Base-by-base conservation (phyloP, 1,140 invertebrate species). In the Agraylea sexmaculata region DNA sequence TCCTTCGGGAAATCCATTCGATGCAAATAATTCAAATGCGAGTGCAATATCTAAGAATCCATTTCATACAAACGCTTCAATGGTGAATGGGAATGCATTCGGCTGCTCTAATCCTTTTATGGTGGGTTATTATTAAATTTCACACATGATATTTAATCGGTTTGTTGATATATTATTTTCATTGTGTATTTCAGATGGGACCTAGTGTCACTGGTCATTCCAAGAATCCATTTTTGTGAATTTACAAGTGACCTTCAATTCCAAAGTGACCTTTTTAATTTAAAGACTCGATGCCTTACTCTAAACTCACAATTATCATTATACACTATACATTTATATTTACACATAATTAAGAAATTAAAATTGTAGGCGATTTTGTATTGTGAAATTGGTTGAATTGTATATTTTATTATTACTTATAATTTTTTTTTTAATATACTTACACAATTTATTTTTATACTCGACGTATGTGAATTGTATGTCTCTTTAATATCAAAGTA, bases 181-280 rank as follows among this genome's bases (percentile, higher is more conserved):
- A 7, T 22, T 42, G n/a, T 42, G n/a, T 18, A 19, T 45, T 46
- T 16, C 31, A 50, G 47, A 32, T 50, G 41, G 42, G 45, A 13
- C 32, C 47, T 2, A 39, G 39, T 17, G 37, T 42, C 13, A 28
- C 36, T 16, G 44, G 40, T 27, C 41, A 43, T 20, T 50, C 47
- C 11, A 50, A 50, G 25, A 50, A 50, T 46, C 47, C 47, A 34
- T 50, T 50, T 29, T 39, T 50, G 44, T 50, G 44, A 38, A 33
- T 40, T 27, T 18, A 21, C 32, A 17, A 12, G 21, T 39, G 34
- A 38, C 17, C 34, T 13, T 8, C 29, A 19, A 41, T 23, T 41
- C 41, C 39, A 30, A 48, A 48, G 47, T 49, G 47, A 43, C 43
- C 47, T 46, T 45, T 38, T 46, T n/a, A n/a, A n/a, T 35, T 37